Base-by-base conservation (phyloP, 2,797 vertebrate genomes). In the Phataginus tetradactyla region DNA sequence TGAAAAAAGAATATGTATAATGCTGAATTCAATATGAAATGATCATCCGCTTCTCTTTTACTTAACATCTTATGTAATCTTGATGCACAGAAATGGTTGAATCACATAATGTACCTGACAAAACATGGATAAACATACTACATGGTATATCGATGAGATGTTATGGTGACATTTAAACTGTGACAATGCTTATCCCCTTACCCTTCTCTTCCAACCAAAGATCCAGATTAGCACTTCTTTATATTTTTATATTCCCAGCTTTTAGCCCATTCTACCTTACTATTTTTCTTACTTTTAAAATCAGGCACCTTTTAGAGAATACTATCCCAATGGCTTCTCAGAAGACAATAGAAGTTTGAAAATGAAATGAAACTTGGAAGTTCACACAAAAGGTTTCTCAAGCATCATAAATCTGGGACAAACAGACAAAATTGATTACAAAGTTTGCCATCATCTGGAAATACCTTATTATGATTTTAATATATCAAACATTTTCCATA, bases 21-120 rank as follows among this genome's bases (percentile, higher is more conserved):
- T 91, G 15, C 14, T 95, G 80, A 95, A 95, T 93, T 94, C 39
- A 89, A 77, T 94, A 88, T 86, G 55, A n/a, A n/a, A 71, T 94
- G 86, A 18, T 85, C 79, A 57, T 34, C 49, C 34, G 51, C 20
- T 88, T 90, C 59, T 84, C 55, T 91, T 93, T 72, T 39, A 34
- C 81, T 85, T 63, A 75, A 87, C 74, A 34, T 20, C 29, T 14
- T 75, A 1, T 72, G 57, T 20, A 64, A 37, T 61, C 4, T 57
- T 85, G n/a, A 81, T 86, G 20, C 51, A 68, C 20, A 74, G 29
- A 89, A 91, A 84, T 81, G 0, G 11, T 20, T 91, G 25, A 71
- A 45, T 86, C 66, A 39, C 8, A 92, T 68, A 78, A 85, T 13
- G 9, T n/a, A 34, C 75, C 42, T 89, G 61, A 71, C 32, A 63